Evolutionary conservation across 2,888 invertebrate genomes (phyloP).

Genomic region (Tuta absoluta): DNA sequence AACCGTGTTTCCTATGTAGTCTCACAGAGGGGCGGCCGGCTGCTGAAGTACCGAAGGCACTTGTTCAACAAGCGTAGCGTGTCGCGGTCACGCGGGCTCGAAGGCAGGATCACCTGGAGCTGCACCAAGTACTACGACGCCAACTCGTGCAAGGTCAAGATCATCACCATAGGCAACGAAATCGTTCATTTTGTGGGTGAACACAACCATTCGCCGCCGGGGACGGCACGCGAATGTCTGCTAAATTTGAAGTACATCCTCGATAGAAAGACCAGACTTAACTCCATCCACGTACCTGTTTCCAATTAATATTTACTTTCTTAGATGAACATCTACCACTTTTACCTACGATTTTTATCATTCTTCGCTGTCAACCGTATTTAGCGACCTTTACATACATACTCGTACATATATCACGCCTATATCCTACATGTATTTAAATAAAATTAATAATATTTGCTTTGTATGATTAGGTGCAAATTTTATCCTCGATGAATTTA

Average conservation of each 20-base stretch:
- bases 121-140: slow-evolving; percentile 45
- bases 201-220: slow-evolving; percentile 31
- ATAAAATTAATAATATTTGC: too few species aligned
- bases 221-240: not conserved
- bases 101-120: slow-evolving; percentile 42
- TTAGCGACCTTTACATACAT: too few species aligned
- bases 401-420: too few species aligned
- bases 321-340: too few species aligned
- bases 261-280: not conserved
- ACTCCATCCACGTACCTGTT: too few species aligned
- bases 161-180: slow-evolving; percentile 33
- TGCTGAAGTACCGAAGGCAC: not conserved
- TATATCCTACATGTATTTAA: too few species aligned
- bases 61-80: slow-evolving; percentile 42
- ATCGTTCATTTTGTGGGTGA: slow-evolving; percentile 27
- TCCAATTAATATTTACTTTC: too few species aligned
- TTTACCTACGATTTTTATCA: too few species aligned
- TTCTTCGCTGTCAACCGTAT: too few species aligned
- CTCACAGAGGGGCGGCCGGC: not conserved
- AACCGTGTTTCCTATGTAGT: not conserved
- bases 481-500: too few species aligned
- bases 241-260: not conserved
- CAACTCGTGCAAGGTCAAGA: slow-evolving; percentile 43
- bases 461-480: too few species aligned
- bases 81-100: not conserved